These are phyloP conservation scores for Phalacrocorax aristotelis DNA, from an alignment of 2,113 vertebrate genomes.

Conservation along the genomic window DNA sequence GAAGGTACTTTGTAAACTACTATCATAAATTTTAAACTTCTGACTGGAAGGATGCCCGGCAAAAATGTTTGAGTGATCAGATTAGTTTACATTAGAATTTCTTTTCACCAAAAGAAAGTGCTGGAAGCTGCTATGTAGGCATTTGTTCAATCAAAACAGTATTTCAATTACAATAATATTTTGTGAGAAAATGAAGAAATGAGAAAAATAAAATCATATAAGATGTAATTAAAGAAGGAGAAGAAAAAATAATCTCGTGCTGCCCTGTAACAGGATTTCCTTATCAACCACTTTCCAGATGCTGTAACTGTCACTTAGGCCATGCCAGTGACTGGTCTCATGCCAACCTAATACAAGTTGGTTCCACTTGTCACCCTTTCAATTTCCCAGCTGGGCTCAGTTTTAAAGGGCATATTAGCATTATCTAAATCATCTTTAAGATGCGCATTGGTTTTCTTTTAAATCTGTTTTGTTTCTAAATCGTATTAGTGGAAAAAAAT, in stretches of 20 bases:
- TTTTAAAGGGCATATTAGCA: conserved; percentile 79
- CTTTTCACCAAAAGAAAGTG: not conserved
- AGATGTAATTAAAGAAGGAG: conserved; percentile 60
- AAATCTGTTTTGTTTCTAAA: conserved; percentile 61
- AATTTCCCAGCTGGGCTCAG: conserved; percentile 73
- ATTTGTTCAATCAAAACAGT: conserved; percentile 47
- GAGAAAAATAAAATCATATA: conserved; percentile 47
- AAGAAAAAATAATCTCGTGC: conserved; percentile 6
- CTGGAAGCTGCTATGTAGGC: conserved; percentile 32
- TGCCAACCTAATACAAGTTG: conserved; percentile 76
- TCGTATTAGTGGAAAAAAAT: conserved; percentile 21
- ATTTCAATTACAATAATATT: not conserved
- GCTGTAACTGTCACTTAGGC: conserved; percentile 71
- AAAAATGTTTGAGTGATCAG: not conserved
- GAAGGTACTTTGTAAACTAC: not conserved
- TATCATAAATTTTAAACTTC: not conserved
- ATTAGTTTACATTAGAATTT: conserved; percentile 24
- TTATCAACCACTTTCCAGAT: conserved; percentile 77
- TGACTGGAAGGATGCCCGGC: conserved; percentile 13
- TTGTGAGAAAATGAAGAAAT: conserved; percentile 52
- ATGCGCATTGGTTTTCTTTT: conserved; percentile 48
- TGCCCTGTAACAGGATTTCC: conserved; percentile 75
- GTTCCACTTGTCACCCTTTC: conserved; percentile 80
- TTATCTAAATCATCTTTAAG: conserved; percentile 76
- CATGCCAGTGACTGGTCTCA: conserved; percentile 67